These are phyloP conservation scores for Diorhabda carinulata DNA, from an alignment of 1,140 invertebrate species.

Conservation along the genomic window DNA sequence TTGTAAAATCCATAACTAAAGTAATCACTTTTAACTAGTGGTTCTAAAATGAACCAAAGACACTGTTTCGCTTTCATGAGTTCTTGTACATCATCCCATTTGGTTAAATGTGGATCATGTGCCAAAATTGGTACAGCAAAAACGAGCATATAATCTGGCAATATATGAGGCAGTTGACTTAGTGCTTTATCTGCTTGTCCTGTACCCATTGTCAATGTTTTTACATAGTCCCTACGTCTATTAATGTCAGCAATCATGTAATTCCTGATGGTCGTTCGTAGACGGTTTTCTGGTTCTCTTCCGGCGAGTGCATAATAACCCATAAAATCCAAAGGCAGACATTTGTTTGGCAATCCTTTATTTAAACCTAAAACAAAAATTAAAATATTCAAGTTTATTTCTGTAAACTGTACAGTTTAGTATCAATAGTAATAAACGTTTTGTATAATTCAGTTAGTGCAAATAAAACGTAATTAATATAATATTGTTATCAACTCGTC, in stretches of 20 bases:
- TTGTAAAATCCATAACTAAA: constrained; percentile 97
- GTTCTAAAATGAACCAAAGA: constrained; percentile 91
- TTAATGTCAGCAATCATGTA: constrained; percentile 84
- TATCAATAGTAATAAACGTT: no score
- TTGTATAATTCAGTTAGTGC: no score
- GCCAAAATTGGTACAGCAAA: constrained; percentile 91
- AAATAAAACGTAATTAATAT: no score
- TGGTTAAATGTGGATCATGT: constrained; percentile 78
- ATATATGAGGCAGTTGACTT: constrained; percentile 75
- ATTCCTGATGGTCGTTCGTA: constrained; percentile 45
- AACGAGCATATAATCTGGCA: constrained; percentile 94
- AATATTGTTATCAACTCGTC: no score
- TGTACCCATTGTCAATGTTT: constrained; percentile 62
- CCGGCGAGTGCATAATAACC: constrained; percentile 88
- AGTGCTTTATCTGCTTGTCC: constrained; percentile 61
- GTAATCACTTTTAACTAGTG: constrained; percentile 89
- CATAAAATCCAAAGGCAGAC: constrained; percentile 94
- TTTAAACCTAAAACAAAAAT: constrained; percentile 20
- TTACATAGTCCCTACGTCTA: constrained; percentile 86
- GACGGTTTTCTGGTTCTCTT: constrained; percentile 72
- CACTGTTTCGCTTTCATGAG: constrained; percentile 77
- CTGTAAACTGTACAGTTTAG: no score
- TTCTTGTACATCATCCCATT: constrained; percentile 68
- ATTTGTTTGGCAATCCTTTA: constrained; percentile 77
- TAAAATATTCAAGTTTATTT: no score